Conservation (phyloP, 2,888 invertebrate genomes). For the Oligia latruncula region DNA sequence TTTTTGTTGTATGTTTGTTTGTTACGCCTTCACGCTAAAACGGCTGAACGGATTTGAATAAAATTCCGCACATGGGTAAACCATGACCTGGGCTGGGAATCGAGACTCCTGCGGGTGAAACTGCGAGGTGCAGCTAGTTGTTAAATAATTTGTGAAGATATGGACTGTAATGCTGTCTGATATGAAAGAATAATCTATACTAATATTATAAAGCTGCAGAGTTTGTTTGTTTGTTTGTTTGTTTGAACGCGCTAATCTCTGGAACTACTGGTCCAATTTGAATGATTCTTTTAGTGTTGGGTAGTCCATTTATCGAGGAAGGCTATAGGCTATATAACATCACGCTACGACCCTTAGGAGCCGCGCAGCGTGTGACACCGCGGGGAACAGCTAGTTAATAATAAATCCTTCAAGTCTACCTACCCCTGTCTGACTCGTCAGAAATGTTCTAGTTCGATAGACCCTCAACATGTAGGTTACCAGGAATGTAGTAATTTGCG, state of each 20-base stretch:
- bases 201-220: no score
- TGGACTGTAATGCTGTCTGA: neutral
- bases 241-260: no score
- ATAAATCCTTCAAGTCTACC: constrained; percentile 1
- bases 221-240: no score
- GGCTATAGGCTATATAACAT: no score
- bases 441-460: neutral
- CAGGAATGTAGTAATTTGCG: neutral
- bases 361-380: no score
- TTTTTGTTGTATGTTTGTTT: neutral
- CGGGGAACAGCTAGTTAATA: no score
- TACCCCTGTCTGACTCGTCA: neutral
- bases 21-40: neutral
- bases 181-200: neutral
- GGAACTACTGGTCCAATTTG: no score
- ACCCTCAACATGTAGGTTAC: neutral
- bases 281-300: no score
- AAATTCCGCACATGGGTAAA: neutral
- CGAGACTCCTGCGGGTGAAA: neutral
- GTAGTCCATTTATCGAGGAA: no score
- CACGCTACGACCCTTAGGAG: no score
- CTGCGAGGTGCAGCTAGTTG: no score
- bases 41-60: neutral
- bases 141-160: no score
- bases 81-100: neutral